Evolutionary conservation across 1,140 invertebrate species (phyloP).

Genomic region (Steinernema khuongi): DNA sequence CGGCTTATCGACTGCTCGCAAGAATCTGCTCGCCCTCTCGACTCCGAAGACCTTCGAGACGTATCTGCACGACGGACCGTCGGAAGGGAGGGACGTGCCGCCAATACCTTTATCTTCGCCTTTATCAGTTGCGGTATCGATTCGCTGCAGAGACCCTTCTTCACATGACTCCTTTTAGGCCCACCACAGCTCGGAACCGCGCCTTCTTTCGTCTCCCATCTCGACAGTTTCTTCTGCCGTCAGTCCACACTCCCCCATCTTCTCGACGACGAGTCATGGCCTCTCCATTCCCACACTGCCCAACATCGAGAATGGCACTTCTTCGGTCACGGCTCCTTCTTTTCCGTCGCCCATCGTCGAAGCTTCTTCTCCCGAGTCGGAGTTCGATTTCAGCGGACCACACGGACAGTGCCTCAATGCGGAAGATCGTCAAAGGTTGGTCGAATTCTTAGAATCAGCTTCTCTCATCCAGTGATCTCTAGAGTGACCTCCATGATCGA

Average conservation of each 20-base stretch:
- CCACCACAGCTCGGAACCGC: constrained; percentile 5
- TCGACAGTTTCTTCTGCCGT: constrained; percentile 1
- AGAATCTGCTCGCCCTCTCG: constrained; percentile 20
- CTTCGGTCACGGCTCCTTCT: background rate
- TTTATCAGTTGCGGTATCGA: background rate
- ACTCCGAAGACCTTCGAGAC: background rate
- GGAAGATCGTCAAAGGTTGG: background rate
- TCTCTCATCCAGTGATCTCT: background rate
- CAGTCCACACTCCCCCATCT: background rate
- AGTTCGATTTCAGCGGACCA: constrained; percentile 37
- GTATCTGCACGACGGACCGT: background rate
- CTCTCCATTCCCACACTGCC: background rate
- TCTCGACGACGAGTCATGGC: background rate
- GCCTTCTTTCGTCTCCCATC: background rate
- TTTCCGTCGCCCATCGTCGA: constrained; percentile 40
- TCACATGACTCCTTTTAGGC: background rate
- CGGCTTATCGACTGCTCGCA: constrained; percentile 38
- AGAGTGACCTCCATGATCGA: background rate
- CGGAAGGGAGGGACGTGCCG: background rate
- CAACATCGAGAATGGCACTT: background rate
- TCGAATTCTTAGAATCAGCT: background rate
- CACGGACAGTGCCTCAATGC: background rate
- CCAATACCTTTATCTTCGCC: background rate
- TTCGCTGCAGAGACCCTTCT: background rate
- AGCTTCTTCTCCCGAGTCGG: constrained; percentile 29